Conservation (phyloP, 2,113 vertebrate genomes). For the Heterochromis multidens region DNA sequence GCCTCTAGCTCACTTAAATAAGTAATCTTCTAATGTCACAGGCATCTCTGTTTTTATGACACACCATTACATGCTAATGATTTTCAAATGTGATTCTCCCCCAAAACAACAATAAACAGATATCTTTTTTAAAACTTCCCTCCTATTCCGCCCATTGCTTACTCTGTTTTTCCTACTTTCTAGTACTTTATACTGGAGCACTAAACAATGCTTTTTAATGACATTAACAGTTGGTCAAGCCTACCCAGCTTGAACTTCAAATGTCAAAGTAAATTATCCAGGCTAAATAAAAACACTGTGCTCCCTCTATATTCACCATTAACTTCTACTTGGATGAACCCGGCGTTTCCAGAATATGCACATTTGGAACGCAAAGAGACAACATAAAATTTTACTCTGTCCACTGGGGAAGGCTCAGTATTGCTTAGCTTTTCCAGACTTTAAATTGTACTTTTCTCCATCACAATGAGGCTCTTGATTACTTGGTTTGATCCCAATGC, state of each 20-base stretch:
- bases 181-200: neutral
- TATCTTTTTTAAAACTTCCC: neutral
- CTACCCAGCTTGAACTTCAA: neutral
- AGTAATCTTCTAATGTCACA: neutral
- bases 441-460: neutral
- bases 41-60: neutral
- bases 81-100: neutral
- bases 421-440: neutral
- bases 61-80: neutral
- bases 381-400: neutral
- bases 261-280: too few species aligned
- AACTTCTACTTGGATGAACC: neutral
- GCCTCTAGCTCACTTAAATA: neutral
- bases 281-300: neutral
- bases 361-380: neutral
- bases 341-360: neutral
- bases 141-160: neutral
- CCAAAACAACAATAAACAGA: neutral
- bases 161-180: rapidly evolving
- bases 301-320: neutral
- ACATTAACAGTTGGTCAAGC: neutral
- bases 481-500: neutral
- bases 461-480: neutral
- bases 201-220: neutral
- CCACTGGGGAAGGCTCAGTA: neutral